These are phyloP conservation scores for Scytalopus superciliaris DNA, from an alignment of 2,113 vertebrate species.

Conservation along the genomic window DNA sequence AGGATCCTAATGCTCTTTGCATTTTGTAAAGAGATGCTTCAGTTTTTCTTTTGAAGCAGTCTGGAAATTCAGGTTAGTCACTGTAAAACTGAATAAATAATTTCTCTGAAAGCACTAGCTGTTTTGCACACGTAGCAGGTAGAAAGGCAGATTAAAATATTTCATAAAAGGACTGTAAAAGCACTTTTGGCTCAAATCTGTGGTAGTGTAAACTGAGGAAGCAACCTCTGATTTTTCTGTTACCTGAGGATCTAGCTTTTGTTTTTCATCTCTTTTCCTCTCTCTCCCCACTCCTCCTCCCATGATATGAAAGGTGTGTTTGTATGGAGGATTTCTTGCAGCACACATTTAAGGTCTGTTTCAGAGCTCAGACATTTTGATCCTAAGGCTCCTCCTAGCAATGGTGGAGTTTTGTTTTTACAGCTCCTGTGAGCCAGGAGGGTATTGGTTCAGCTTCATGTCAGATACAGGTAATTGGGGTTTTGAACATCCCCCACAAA, in stretches of 20 bases:
- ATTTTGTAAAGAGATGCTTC: not conserved
- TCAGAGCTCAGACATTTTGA: not conserved
- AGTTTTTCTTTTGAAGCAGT: conserved; percentile 27
- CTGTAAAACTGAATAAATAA: conserved; percentile 49
- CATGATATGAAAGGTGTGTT: not conserved
- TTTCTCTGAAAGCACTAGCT: not conserved
- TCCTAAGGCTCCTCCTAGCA: not conserved
- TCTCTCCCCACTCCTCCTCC: not conserved
- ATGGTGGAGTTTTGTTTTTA: not conserved
- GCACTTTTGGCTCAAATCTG: not conserved
- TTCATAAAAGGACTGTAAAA: not conserved
- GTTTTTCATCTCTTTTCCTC: not conserved
- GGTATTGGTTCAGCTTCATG: not conserved
- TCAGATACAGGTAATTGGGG: not conserved
- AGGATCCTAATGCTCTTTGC: not conserved
- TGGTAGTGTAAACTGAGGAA: not conserved
- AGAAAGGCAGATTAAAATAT: not conserved
- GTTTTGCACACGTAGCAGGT: not conserved
- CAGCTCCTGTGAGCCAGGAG: not conserved
- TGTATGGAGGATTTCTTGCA: not conserved
- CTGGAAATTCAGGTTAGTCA: conserved; percentile 55
- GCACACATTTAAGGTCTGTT: not conserved
- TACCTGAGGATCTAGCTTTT: conserved; percentile 4
- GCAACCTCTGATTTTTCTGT: conserved; percentile 17
- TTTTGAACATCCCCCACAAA: not conserved